Conservation (phyloP, 23 tunicate species). For the Ciona savignyi region DNA sequence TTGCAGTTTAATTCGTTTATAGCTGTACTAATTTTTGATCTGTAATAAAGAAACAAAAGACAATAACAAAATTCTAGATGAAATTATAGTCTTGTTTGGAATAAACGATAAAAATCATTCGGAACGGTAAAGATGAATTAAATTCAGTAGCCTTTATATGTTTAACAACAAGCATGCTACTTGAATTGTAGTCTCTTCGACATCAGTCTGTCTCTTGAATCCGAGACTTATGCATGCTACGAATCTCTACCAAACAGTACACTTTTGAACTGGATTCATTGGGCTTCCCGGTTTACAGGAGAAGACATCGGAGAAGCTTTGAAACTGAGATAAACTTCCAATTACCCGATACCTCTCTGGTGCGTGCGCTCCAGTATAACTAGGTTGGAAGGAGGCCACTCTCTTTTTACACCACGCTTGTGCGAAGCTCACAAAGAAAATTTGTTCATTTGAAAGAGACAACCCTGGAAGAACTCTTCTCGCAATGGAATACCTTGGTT, state of each 20-base stretch:
- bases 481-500: not conserved
- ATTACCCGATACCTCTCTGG: slow-evolving; percentile 54
- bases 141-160: no score
- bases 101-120: no score
- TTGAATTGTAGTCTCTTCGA: slow-evolving; percentile 25
- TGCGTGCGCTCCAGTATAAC: slow-evolving; percentile 25
- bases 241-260: slow-evolving; percentile 50
- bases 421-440: slow-evolving; percentile 63
- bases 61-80: no score
- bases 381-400: not conserved
- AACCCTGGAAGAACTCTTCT: slow-evolving; percentile 5
- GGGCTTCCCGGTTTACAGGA: slow-evolving; percentile 38
- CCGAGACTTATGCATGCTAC: slow-evolving; percentile 40
- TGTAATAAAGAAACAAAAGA: slow-evolving; percentile 33
- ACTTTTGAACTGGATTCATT: slow-evolving; percentile 50
- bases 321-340: slow-evolving; percentile 25
- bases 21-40: slow-evolving; percentile 33
- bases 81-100: no score
- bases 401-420: slow-evolving; percentile 77
- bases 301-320: slow-evolving; percentile 48
- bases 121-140: no score
- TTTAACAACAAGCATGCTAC: slow-evolving; percentile 24
- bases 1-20: not conserved
- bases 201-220: slow-evolving; percentile 21
- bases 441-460: slow-evolving; percentile 31